Evolutionary conservation across 2,113 vertebrate genomes (phyloP).

Genomic region (Scalopus aquaticus): DNA sequence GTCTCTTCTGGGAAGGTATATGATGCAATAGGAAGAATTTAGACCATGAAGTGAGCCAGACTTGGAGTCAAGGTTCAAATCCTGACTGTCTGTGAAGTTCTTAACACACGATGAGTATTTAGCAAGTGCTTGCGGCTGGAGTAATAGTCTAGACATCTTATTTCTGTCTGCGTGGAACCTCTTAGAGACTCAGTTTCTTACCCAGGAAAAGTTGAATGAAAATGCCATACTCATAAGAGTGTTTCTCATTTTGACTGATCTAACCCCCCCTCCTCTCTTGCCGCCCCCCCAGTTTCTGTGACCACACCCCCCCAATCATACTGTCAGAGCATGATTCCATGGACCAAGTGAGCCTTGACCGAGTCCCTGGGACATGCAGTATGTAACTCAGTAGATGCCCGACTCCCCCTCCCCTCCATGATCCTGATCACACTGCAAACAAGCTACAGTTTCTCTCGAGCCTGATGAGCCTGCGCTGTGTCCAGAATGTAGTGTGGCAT

Average conservation of each 20-base stretch:
- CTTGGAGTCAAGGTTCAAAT: neutral
- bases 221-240: neutral
- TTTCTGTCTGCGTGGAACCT: neutral
- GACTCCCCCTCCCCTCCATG: accelerated
- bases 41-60: neutral
- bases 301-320: neutral
- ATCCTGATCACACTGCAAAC: neutral
- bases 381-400: neutral
- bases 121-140: neutral
- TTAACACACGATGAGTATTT: accelerated
- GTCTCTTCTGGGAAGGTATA: neutral
- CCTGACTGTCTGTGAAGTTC: neutral
- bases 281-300: accelerated
- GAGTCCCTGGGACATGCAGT: neutral
- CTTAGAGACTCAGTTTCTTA: neutral
- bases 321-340: too few species aligned
- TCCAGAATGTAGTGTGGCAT: neutral
- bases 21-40: neutral
- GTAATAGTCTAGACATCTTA: accelerated
- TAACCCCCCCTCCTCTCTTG: accelerated
- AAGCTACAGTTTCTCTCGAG: accelerated
- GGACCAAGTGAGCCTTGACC: too few species aligned
- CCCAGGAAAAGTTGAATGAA: neutral
- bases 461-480: neutral
- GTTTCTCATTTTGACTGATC: too few species aligned